Base-by-base conservation (phyloP, 2,797 vertebrate species). In the Apogon hyalosoma region DNA sequence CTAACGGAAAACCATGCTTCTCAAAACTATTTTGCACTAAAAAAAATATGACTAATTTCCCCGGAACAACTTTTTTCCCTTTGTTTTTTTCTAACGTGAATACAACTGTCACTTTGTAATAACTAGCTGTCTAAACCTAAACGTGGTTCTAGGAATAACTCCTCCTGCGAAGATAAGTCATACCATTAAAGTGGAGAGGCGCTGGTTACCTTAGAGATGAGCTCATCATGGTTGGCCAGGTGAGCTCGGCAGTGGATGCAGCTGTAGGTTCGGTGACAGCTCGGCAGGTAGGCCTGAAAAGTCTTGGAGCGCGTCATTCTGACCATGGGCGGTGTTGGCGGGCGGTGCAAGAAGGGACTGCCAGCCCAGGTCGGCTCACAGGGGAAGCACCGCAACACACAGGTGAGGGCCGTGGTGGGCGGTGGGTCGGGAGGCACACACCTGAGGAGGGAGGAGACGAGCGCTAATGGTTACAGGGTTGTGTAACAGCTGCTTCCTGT, bases 331-430 rank as follows among this genome's bases (percentile, higher is more conserved):
- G 95, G 91, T 91, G 96, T 89, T 92, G 96, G 36, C 94, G 97
- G 94, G 94, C 92, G 90, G 96, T 97, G 97, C 98, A 98, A 90
- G 93, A 97, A 95, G 82, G 94, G 94, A 95, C 96, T 96, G 90
- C 96, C 96, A 84, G 96, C 96, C 83, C 98, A 99, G 94, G 96
- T 96, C 12, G 98, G 98, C 94, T 99, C 97, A 93, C 97, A 98
- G 78, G 97, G 98, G 94, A 99, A 99, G 93, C 98, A 99, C 88
- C 96, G 97, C 93, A 99, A 95, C 90, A 99, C 98, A 88, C 98
- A 99, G 94, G 97, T 98, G 94, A 99, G 97, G 96, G 98, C 98
- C 97, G 97, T 99, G 98, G 95, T 98, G 94, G 95, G 94, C 87
- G 93, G 94, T 90, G 89, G 94, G 91, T 64, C 89, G 96, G 97